Base-by-base conservation (phyloP, 2,113 vertebrate species). In the Progne subis region DNA sequence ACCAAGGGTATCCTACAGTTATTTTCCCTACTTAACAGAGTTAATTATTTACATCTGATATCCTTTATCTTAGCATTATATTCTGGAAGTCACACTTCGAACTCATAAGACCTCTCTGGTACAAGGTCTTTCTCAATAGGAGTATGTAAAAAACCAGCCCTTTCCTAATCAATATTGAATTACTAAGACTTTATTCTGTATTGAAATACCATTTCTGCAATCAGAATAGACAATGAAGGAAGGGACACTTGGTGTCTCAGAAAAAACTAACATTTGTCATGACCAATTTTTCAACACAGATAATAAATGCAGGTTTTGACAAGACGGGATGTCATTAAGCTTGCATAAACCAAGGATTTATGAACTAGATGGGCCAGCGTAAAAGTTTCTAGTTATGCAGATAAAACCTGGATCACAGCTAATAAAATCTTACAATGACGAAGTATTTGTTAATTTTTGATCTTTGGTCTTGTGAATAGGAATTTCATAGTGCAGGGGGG, bases 191-290 rank as follows among this genome's bases (percentile, higher is more conserved):
- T 89, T 78, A 49, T 53, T 76, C 50, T 70, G 20, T 65, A 53
- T 43, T 50, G 59, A 93, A 87, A 29, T 82, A 68, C 3, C 1
- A 47, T 87, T 96, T 85, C 83, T 80, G 47, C 32, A 88, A 13
- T 50, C 34, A 43, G 77, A 92, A 91, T 49, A 69, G 26, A 69
- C 39, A 95, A 74, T 63, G 61, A 95, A 70, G 32, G 43, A 92
- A 91, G 67, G 32, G 53, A 88, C 88, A 55, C 37, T 39, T 68
- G 21, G 5, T 57, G 34, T 89, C 86, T 78, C 88, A 75, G 83
- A 94, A 89, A 68, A 94, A 95, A 47, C 12, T 46, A 59, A 18
- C 11, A 89, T 89, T 96, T 95, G 60, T 92, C 91, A 94, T 31
- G 49, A 84, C 20, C 25, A 77, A 71, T 89, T 88, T 94, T 93